Percentiles rank a stretch among this genome's conserved stretches.
Conservation (phyloP, 2,888 invertebrate genomes). For the Disparrhopalites patrizii region DNA sequence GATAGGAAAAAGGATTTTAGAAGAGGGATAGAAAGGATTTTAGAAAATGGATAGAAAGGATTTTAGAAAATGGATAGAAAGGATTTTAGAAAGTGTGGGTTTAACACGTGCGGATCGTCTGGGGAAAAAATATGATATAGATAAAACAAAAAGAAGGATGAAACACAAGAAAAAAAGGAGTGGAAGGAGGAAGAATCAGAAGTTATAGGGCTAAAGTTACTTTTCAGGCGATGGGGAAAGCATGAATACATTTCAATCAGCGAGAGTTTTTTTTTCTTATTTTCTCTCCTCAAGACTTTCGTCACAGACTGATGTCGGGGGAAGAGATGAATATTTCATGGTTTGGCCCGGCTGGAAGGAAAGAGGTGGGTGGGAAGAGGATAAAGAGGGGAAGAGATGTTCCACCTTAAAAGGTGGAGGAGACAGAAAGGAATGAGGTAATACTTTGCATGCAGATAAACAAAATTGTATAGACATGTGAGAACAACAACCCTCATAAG, state of each 20-base stretch:
- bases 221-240: constrained; percentile 3
- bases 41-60: constrained; percentile 9
- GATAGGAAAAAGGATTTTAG: neutral
- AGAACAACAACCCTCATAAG: no score
- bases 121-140: no score
- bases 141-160: constrained; percentile 10
- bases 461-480: no score
- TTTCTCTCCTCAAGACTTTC: constrained; percentile 37
- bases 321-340: constrained; percentile 47
- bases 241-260: constrained; percentile 20
- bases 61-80: neutral
- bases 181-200: no score
- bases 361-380: constrained; percentile 11
- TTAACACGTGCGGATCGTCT: neutral
- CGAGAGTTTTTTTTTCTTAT: neutral
- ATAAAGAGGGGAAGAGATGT: neutral
- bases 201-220: no score
- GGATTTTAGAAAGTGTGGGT: neutral
- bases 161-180: neutral
- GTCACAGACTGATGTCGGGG: constrained; percentile 47
- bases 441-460: no score
- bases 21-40: neutral
- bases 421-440: no score
- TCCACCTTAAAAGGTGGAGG: no score
- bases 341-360: constrained; percentile 28